phyloP scores from a whole-genome alignment of 2,888 invertebrate species.

The Epistrophella euchroma region DNA sequence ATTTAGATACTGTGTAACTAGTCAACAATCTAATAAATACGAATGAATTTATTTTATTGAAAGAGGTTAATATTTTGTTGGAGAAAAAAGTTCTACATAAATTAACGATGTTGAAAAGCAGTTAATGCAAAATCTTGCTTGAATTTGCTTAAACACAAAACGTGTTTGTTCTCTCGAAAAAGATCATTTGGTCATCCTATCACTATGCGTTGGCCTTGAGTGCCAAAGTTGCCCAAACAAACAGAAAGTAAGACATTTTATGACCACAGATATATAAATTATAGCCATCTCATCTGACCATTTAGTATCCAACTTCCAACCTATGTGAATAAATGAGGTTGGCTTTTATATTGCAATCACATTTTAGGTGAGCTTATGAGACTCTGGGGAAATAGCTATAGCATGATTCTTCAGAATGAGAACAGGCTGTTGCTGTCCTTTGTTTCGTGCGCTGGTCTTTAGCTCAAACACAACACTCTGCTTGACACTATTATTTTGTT shows the following conservation, averaged over 20 bases:
- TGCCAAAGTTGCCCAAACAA: conserved; percentile 3
- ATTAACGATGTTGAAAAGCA: no score
- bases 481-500: conserved; percentile 50
- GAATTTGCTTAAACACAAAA: not conserved
- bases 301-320: conserved; percentile 42
- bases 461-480: conserved; percentile 18
- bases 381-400: conserved; percentile 34
- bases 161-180: not conserved
- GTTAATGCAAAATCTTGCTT: no score
- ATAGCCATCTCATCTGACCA: conserved; percentile 45
- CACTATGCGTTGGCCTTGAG: conserved; percentile 2
- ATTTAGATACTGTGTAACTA: no score
- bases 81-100: no score
- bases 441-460: conserved; percentile 1
- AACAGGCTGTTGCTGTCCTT: conserved; percentile 2
- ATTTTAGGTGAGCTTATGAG: conserved; percentile 59
- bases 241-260: conserved; percentile 28
- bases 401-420: not conserved
- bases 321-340: conserved; percentile 65
- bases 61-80: no score
- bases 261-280: conserved; percentile 31
- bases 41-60: no score
- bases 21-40: no score
- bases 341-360: conserved; percentile 58
- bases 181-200: not conserved